A percentile compares a stretch with the other conserved stretches of the same genome.
Evolutionary conservation across 2,888 invertebrate genomes (phyloP).

Genomic region (Heliconius aoede): DNA sequence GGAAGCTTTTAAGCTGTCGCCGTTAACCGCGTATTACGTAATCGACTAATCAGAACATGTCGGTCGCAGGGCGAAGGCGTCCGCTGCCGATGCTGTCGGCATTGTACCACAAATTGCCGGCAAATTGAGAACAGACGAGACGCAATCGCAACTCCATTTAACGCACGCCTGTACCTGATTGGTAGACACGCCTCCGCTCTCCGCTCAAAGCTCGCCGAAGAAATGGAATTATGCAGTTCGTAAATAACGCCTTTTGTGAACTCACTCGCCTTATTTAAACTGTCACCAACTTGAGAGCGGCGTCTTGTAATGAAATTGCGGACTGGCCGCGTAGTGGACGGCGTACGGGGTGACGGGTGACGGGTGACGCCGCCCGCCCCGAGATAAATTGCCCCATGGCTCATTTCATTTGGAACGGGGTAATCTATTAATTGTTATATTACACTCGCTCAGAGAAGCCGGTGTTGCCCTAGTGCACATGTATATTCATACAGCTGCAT

Average conservation of each 20-base stretch:
- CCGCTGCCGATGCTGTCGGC: conserved; percentile 57
- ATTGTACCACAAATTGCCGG: conserved; percentile 79
- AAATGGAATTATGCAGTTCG: conserved; percentile 79
- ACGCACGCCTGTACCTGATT: conserved; percentile 77
- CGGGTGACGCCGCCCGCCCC: conserved; percentile 37
- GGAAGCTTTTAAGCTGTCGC: conserved; percentile 55
- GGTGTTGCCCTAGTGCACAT: not conserved
- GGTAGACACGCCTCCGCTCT: conserved; percentile 69
- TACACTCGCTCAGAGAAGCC: conserved; percentile 6
- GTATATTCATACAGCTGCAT: not conserved
- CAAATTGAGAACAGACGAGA: conserved; percentile 70
- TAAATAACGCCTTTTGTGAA: conserved; percentile 72
- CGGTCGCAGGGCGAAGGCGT: conserved; percentile 72
- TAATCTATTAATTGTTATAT: conserved; percentile 41
- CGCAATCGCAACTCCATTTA: conserved; percentile 74
- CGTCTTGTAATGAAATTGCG: conserved; percentile 57
- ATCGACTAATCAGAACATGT: conserved; percentile 77
- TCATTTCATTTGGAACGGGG: conserved; percentile 43
- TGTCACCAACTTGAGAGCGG: conserved; percentile 53
- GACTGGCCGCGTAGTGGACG: conserved; percentile 48
- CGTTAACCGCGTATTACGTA: conserved; percentile 70
- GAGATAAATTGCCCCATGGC: conserved; percentile 43
- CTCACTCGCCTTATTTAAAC: conserved; percentile 65
- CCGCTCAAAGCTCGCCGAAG: conserved; percentile 63
- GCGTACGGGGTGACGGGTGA: conserved; percentile 33